A percentile compares a stretch with the other conserved stretches of the same genome.
phyloP scores from a whole-genome alignment of 2,888 invertebrate species.

The Diplazon laetatorius region DNA sequence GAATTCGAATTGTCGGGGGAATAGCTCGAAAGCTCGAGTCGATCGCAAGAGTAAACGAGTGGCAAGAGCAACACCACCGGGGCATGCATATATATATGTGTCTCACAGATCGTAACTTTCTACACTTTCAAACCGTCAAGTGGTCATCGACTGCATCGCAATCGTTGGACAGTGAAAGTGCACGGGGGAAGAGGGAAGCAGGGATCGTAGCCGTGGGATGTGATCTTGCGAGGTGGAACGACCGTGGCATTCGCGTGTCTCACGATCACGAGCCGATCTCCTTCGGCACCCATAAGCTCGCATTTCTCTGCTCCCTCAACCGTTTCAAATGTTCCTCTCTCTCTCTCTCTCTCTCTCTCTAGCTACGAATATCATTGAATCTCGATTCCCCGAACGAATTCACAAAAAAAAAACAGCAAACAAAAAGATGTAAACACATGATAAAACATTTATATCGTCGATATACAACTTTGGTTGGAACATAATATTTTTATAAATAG shows the following conservation, averaged over 20 bases:
- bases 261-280: constrained; percentile 24
- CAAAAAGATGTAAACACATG: neutral
- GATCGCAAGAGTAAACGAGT: neutral
- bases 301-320: constrained; percentile 1
- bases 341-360: no score
- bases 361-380: no score
- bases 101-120: constrained; percentile 70
- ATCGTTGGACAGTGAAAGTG: constrained; percentile 75
- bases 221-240: constrained; percentile 57
- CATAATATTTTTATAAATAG: constrained; percentile 34
- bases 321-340: no score
- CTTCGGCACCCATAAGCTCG: neutral
- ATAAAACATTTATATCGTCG: neutral
- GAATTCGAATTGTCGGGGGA: constrained; percentile 3
- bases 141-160: constrained; percentile 73
- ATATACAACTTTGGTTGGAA: constrained; percentile 1
- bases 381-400: neutral
- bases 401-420: no score
- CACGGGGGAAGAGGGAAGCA: no score
- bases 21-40: neutral
- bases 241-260: constrained; percentile 71
- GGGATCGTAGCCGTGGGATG: constrained; percentile 44
- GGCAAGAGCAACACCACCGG: constrained; percentile 5
- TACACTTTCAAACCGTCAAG: constrained; percentile 77
- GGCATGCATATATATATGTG: neutral